Evolutionary conservation across 2,888 invertebrate genomes (phyloP).

Genomic region (Bugula neritina): DNA sequence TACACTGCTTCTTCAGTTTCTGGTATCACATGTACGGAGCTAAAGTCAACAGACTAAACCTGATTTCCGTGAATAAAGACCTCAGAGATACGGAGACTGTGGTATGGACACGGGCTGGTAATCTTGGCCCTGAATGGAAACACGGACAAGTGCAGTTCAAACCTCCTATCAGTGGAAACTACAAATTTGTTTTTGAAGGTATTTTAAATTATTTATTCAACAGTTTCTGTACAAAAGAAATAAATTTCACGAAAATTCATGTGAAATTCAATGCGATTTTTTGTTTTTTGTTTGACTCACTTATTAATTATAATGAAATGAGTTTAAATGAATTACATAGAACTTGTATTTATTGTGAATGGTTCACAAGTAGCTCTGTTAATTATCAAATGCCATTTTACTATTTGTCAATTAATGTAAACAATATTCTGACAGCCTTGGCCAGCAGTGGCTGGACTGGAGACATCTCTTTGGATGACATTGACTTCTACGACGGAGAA

Average conservation of each 20-base stretch:
- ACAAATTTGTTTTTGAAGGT: slow-evolving; percentile 31
- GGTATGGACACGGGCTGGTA: slow-evolving; percentile 37
- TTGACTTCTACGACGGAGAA: slow-evolving; percentile 34
- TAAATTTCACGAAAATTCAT: no score
- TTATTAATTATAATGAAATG: no score
- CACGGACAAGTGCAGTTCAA: slow-evolving; percentile 35
- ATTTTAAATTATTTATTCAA: no score
- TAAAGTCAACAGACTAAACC: slow-evolving; percentile 38
- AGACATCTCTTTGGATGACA: slow-evolving; percentile 38
- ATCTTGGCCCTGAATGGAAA: slow-evolving; percentile 39
- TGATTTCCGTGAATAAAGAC: slow-evolving; percentile 28
- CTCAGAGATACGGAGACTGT: neutral
- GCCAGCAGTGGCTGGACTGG: slow-evolving; percentile 27
- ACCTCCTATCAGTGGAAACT: slow-evolving; percentile 33
- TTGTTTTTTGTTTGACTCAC: no score
- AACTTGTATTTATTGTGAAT: no score
- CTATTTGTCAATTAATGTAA: no score
- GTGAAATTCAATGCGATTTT: no score
- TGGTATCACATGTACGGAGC: slow-evolving; percentile 38
- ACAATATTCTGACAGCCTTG: slow-evolving; percentile 8
- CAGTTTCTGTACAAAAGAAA: no score
- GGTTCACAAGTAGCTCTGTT: no score
- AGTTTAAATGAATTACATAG: no score
- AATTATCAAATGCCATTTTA: no score
- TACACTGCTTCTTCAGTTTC: slow-evolving; percentile 24